Base-by-base conservation (phyloP, 2,113 vertebrate genomes). In the Oncorhynchus gorbuscha region DNA sequence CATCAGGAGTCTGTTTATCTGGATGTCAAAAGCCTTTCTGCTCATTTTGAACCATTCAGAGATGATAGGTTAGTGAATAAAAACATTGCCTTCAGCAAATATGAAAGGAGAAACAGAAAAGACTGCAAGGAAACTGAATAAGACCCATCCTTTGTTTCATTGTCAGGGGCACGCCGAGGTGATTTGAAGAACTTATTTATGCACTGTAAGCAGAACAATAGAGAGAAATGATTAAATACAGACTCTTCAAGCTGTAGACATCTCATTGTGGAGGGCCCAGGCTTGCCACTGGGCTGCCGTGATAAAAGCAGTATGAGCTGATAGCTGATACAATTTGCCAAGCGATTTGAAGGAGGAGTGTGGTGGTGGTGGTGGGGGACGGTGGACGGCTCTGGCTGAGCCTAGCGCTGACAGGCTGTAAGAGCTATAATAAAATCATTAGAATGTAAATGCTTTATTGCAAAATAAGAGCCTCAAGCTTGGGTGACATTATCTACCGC, bases 391-490 rank as follows among this genome's bases (percentile, higher is more conserved):
- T 74, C 77, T 65, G 26, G 87, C 87, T 91, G 83, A 86, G 88
- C 81, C 90, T 79, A 92, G 94, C 94, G 88, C 95, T 96, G 97
- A 97, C 97, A 97, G 97, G 94, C 95, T 93, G 91, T 88, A 95
- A 94, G 91, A 92, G 95, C 96, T 96, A 97, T 98, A 98, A 99
- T 99, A 99, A 99, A 99, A 99, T 97, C 97, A 99, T 99, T 99
- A 99, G 97, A 99, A 99, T 99, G 97, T 99, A 99, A 99, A 99
- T 99, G 97, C 97, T 98, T 99, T 99, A 99, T 99, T 98, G 97
- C 94, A 78, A 97, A 98, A 98, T 98, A 97, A 98, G 95, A 99
- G 97, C 96, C 97, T 95, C 94, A 91, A 97, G 96, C 95, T 93
- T 95, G 95, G 95, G 90, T 97, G 96, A 98, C 97, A 97, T 95